Percentiles rank a stretch among this genome's conserved stretches.
phyloP scores from a whole-genome alignment of 2,113 vertebrate genomes.

The Cyphomyrus plagiostoma region DNA sequence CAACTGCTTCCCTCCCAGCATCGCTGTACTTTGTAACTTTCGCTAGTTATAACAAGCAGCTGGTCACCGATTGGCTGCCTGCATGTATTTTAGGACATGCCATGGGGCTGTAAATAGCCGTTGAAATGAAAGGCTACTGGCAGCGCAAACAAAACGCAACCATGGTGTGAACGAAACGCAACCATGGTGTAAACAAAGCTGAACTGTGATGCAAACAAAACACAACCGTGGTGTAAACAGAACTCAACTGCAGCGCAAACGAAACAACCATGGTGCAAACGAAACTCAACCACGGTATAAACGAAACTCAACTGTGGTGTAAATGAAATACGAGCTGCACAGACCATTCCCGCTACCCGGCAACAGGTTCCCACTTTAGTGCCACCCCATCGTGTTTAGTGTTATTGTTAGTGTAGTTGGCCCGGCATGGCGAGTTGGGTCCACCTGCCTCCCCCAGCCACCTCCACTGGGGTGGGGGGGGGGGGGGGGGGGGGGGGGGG shows the following conservation, averaged over 20 bases:
- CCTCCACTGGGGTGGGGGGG: slow-evolving; percentile 53
- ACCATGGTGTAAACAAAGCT: background rate
- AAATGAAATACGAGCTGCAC: slow-evolving; percentile 42
- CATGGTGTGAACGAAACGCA: background rate
- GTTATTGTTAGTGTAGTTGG: slow-evolving; percentile 26
- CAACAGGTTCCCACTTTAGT: slow-evolving; percentile 52
- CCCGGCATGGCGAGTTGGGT: background rate
- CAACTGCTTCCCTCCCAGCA: slow-evolving; percentile 43
- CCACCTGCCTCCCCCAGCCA: slow-evolving; percentile 45
- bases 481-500: slow-evolving; percentile 41
- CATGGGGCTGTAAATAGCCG: slow-evolving; percentile 47
- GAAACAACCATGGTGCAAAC: slow-evolving; percentile 40
- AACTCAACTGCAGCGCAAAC: background rate
- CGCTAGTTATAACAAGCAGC: slow-evolving; percentile 55
- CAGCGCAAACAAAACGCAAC: slow-evolving; percentile 19
- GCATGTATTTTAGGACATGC: slow-evolving; percentile 58
- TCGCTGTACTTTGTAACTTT: slow-evolving; percentile 61
- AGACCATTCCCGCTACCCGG: slow-evolving; percentile 52
- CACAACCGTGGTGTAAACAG: slow-evolving; percentile 44
- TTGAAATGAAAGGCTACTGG: slow-evolving; percentile 21
- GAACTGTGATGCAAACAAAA: background rate
- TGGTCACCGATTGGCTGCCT: slow-evolving; percentile 52
- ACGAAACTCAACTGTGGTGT: slow-evolving; percentile 2
- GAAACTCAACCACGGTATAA: slow-evolving; percentile 1
- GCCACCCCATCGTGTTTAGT: slow-evolving; percentile 63